Conservation (phyloP, 2,888 invertebrate species). For the Pollenia griseotomentosa region DNA sequence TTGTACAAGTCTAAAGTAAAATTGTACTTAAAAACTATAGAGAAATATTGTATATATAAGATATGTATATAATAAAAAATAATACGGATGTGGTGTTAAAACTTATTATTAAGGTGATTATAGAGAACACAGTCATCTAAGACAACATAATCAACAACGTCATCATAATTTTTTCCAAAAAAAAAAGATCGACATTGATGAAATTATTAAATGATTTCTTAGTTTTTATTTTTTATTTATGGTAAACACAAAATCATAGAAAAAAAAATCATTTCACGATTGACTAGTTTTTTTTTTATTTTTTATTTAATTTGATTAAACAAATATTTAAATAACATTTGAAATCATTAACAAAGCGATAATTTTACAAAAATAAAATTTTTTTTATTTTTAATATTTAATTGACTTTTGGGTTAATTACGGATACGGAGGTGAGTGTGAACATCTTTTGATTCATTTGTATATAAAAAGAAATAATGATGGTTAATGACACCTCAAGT, state of each 20-base stretch:
- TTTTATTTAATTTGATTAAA: constrained; percentile 42
- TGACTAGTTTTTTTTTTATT: neutral
- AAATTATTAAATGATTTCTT: constrained; percentile 50
- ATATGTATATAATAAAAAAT: constrained; percentile 21
- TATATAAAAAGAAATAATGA: constrained; percentile 28
- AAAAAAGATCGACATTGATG: constrained; percentile 20
- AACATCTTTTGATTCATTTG: constrained; percentile 56
- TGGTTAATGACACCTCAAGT: constrained; percentile 59
- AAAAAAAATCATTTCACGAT: constrained; percentile 27
- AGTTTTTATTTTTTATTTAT: constrained; percentile 6
- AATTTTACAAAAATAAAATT: neutral
- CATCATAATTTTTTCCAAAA: constrained; percentile 12
- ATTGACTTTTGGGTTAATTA: constrained; percentile 55
- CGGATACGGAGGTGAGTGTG: constrained; percentile 43
- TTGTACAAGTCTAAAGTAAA: neutral
- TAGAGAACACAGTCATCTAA: constrained; percentile 51
- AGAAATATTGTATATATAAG: neutral
- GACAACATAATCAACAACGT: constrained; percentile 25
- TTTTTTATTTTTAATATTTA: constrained; percentile 32
- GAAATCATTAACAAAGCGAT: neutral
- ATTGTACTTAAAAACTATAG: neutral
- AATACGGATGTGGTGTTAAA: constrained; percentile 69
- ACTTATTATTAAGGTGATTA: constrained; percentile 69
- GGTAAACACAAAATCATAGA: neutral
- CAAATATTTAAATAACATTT: constrained; percentile 56